Evolutionary conservation across 2,888 invertebrate genomes (phyloP), one percentile per base, ranked within the genome.

Genomic region (Archips crataeganus): DNA sequence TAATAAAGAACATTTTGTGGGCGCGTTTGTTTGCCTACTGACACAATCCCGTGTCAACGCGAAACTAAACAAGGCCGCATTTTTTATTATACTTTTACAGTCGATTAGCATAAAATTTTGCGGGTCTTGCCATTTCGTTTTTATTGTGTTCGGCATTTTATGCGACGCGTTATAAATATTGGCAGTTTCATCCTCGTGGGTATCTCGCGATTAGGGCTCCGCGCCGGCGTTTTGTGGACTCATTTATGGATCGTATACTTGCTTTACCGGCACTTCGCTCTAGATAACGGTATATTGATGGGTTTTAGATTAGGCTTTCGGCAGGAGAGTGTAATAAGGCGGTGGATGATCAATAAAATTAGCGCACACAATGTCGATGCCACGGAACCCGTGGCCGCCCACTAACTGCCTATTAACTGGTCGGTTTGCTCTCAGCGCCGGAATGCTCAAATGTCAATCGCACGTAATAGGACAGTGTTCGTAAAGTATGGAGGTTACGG

Each of bases 241-340:
- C 90, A 87, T 92, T 92, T 91, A 93, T 91, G 87, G 90, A 80
- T 84, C 89, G 88, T 92, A 90, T 90, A 88, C 88, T 87, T 86
- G 87, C 84, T 90, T 90, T 87, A 90, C 84, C 83, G 86, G 79
- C 85, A 86, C 85, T 68, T 36, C 87, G 84, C 87, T 88, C 80
- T 81, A 89, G 90, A 92, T 92, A 91, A 88, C 90, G 85, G 86
- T 84, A 73, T 85, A 90, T 89, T 90, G 89, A 91, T 88, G 87
- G 83, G 80, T 86, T 88, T 89, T 82, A 89, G 89, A 91, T 91
- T 90, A 90, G 84, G 77, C 79, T 80, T 82, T 81, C 81, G 66
- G 59, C 42, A 81, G 82, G 75, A 78, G 79, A 81, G 82, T 82
- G 80, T 80, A 82, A 80, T 81, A 81, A 83, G 81, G 80, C 79